Evolutionary conservation across 2,888 invertebrate species (phyloP), one percentile per base, ranked within the genome.

Genomic region (Rhingia campestris): DNA sequence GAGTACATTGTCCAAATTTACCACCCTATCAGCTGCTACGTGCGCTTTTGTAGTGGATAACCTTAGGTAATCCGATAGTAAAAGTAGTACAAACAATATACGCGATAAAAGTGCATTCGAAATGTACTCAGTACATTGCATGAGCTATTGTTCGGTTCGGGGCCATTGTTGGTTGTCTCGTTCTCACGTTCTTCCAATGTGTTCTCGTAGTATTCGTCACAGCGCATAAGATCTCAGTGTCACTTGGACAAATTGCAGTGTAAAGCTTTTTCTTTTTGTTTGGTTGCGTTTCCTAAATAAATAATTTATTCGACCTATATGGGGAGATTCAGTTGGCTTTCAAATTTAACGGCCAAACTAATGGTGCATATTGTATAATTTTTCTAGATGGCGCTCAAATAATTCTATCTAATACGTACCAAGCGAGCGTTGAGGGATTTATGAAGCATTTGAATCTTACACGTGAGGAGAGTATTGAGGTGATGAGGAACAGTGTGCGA

Each of bases 401-500:
- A 75, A 95, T 98, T 86, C 94, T 95, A 88, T 97, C 97, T 37
- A 96, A 96, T 88, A 97, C 97, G 7, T 98, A 98, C 91, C 98
- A 98, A 92, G 96, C 97, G 6, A 95, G 95, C 35, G 92, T 95
- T 59, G 94, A 93, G 66, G 95, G 97, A 0, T 96, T 97, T 89
- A 92, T 93, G 88, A 93, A 95, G 89, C 94, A 96, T 91, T 92
- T 97, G 70, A 93, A 94, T 12, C 90, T 96, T 30, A 93, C 93
- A 22, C 92, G 93, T 80, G 93, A 94, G 75, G 93, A 95, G 88
- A 95, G 95, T 61, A 92, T 94, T 82, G 92, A 93, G 30, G 92
- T 97, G 51, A 96, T 98, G 53, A 93, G 93, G 86, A 93, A 93
- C 79, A 95, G 96, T 37, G 97, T 96, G 0, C 89, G 93, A 54